A percentile compares a stretch with the other conserved stretches of the same genome.
These are phyloP conservation scores for Lemur catta DNA, from an alignment of 2,797 vertebrate species.

Conservation along the genomic window DNA sequence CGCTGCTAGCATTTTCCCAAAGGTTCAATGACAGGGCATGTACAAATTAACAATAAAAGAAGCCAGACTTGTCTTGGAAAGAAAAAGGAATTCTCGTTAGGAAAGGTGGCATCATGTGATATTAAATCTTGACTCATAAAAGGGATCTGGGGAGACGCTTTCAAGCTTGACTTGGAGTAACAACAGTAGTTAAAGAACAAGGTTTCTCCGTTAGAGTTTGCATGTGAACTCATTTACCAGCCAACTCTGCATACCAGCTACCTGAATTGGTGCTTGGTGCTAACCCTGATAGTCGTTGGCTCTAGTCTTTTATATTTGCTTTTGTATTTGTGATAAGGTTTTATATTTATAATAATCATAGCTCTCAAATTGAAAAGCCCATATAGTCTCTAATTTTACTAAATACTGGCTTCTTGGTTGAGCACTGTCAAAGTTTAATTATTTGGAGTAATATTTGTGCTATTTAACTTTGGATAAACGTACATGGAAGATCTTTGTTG, in stretches of 20 bases:
- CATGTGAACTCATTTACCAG: not conserved
- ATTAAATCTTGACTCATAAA: not conserved
- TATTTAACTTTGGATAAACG: not conserved
- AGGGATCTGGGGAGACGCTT: not conserved
- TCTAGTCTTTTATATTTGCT: not conserved
- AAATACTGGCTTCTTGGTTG: not conserved
- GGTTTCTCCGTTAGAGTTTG: not conserved
- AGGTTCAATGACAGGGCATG: not conserved
- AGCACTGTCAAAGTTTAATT: not conserved
- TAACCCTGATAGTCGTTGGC: not conserved
- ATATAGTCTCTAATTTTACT: not conserved
- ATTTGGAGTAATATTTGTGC: not conserved
- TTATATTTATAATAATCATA: not conserved
- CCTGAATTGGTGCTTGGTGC: not conserved
- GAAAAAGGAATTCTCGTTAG: not conserved
- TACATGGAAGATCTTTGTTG: not conserved
- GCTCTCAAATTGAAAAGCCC: not conserved
- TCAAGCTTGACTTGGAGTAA: not conserved
- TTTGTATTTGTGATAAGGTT: not conserved
- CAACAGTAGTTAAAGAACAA: not conserved
- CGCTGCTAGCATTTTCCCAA: not conserved
- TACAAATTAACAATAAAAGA: not conserved
- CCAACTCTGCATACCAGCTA: not conserved
- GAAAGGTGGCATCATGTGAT: not conserved
- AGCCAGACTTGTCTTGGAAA: not conserved